Conservation (phyloP, 2,888 invertebrate genomes). For the Elysia crispata region DNA sequence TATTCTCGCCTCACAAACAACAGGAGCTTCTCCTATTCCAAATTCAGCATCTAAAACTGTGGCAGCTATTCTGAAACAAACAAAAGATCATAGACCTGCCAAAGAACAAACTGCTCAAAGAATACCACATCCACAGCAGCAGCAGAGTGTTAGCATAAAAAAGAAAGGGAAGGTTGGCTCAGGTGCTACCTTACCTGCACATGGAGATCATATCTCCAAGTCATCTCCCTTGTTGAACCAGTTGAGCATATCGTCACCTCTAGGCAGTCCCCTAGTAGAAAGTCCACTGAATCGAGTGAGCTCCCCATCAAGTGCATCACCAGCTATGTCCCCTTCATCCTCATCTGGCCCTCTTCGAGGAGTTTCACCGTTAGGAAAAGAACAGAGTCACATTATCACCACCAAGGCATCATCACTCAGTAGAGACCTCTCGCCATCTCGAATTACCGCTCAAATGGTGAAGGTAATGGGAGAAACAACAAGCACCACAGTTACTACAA, state of each 20-base stretch:
- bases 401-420: constrained; percentile 55
- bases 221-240: constrained; percentile 28
- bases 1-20: constrained; percentile 23
- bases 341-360: constrained; percentile 32
- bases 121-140: constrained; percentile 25
- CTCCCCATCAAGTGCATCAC: constrained; percentile 9
- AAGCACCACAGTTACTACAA: background rate
- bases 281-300: constrained; percentile 6
- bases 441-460: constrained; percentile 54
- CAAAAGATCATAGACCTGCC: constrained; percentile 16
- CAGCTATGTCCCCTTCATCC: constrained; percentile 20
- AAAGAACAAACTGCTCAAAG: background rate
- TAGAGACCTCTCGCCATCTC: constrained; percentile 55
- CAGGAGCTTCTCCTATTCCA: background rate
- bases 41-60: constrained; percentile 46
- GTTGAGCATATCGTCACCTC: background rate
- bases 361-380: constrained; percentile 39
- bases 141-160: background rate
- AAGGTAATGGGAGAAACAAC: constrained; percentile 52
- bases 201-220: background rate
- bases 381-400: constrained; percentile 41
- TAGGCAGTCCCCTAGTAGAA: background rate
- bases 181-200: background rate
- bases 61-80: constrained; percentile 47
- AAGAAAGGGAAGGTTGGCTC: constrained; percentile 13